Evolutionary conservation across 2,113 vertebrate genomes (phyloP).

Genomic region (Phalacrocorax carbo): DNA sequence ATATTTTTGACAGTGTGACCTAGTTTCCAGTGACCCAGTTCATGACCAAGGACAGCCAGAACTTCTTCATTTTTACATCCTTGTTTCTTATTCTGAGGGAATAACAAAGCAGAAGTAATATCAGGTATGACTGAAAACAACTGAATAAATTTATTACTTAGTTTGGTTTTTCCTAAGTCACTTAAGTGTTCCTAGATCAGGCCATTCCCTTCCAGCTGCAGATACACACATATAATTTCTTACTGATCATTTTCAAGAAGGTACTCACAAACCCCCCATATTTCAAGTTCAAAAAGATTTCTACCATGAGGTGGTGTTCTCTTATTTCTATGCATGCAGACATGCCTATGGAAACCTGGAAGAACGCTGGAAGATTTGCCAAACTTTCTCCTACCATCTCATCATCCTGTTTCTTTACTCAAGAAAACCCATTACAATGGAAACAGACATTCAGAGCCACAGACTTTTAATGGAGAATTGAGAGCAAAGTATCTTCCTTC

Average conservation of each 20-base stretch:
- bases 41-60: slow-evolving; percentile 94
- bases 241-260: neutral
- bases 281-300: neutral
- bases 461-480: neutral
- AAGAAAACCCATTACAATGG: neutral
- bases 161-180: neutral
- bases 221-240: neutral
- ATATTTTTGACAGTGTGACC: slow-evolving; percentile 98
- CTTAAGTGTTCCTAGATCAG: neutral
- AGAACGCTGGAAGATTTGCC: neutral
- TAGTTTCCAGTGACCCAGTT: slow-evolving; percentile 97
- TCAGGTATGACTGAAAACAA: neutral
- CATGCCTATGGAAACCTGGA: neutral
- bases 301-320: neutral
- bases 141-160: neutral
- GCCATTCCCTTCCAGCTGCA: neutral
- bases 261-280: neutral
- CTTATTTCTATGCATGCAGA: neutral
- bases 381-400: neutral
- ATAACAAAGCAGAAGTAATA: neutral
- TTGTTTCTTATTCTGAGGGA: slow-evolving; percentile 90
- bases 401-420: neutral
- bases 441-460: neutral
- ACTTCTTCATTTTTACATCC: slow-evolving; percentile 97
- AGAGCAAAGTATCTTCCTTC: neutral